Conservation (phyloP, 2,888 invertebrate genomes). For the Altica lythri region DNA sequence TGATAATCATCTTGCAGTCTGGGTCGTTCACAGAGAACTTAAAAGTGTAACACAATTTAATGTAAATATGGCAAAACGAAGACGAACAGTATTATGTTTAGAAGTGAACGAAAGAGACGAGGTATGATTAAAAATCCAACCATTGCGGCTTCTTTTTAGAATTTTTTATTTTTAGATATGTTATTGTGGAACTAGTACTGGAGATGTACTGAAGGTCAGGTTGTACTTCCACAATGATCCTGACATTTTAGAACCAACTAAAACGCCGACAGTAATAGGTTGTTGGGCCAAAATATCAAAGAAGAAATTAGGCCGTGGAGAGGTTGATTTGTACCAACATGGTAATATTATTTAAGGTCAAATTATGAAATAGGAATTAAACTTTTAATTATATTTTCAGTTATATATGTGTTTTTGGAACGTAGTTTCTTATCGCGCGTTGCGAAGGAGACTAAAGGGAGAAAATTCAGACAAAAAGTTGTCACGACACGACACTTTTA, state of each 20-base stretch:
- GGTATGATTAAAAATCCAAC: constrained; percentile 11
- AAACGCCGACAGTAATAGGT: constrained; percentile 65
- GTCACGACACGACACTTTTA: too few species aligned
- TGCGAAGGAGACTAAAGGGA: too few species aligned
- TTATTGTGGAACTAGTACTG: constrained; percentile 85
- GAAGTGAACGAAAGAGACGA: constrained; percentile 72
- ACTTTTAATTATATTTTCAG: too few species aligned
- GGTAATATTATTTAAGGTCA: too few species aligned
- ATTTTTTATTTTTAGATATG: constrained; percentile 55
- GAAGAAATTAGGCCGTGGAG: constrained; percentile 61
- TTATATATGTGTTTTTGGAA: too few species aligned
- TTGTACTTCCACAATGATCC: constrained; percentile 67
- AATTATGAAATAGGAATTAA: too few species aligned
- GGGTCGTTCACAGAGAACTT: constrained; percentile 73
- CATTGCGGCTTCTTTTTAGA: too few species aligned
- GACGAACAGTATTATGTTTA: constrained; percentile 76
- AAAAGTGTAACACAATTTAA: constrained; percentile 68
- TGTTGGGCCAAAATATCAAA: constrained; percentile 61
- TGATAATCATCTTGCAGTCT: constrained; percentile 64
- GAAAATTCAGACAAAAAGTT: too few species aligned
- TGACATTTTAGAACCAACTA: constrained; percentile 58
- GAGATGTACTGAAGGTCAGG: constrained; percentile 69
- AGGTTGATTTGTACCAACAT: constrained; percentile 64
- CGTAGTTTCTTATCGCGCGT: too few species aligned
- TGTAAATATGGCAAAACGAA: constrained; percentile 77